Percentiles rank a stretch among this genome's conserved stretches.
phyloP scores from a whole-genome alignment of 1,140 invertebrate genomes.

The Tyrophagus putrescentiae region DNA sequence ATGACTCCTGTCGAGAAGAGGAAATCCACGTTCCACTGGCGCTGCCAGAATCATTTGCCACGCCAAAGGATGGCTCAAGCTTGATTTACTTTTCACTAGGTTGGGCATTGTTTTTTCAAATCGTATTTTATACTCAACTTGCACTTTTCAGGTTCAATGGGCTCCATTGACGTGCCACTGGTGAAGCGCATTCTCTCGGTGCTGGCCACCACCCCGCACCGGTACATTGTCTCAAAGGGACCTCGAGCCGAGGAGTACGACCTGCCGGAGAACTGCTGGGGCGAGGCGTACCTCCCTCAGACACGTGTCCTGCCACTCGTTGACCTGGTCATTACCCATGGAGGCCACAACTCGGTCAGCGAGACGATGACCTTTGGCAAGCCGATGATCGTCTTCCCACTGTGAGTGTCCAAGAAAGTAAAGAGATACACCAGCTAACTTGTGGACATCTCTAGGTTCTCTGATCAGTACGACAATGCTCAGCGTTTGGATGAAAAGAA shows the following conservation, averaged over 20 bases:
- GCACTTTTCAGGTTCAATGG: slow-evolving; percentile 23
- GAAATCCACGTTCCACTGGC: no score
- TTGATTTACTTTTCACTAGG: no score
- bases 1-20: no score
- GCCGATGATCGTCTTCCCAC: slow-evolving; percentile 29
- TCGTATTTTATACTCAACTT: no score
- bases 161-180: slow-evolving; percentile 25
- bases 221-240: slow-evolving; percentile 20
- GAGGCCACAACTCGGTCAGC: slow-evolving; percentile 29
- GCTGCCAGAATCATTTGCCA: no score
- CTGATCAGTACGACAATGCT: slow-evolving; percentile 23
- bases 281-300: slow-evolving; percentile 17
- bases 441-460: slow-evolving; percentile 19
- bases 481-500: slow-evolving; percentile 17
- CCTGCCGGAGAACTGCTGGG: slow-evolving; percentile 24
- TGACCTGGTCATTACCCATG: slow-evolving; percentile 30
- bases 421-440: no score
- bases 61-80: no score
- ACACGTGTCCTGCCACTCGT: slow-evolving; percentile 12
- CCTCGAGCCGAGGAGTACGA: slow-evolving; percentile 15
- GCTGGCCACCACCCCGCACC: slow-evolving; percentile 6
- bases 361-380: slow-evolving; percentile 29
- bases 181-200: slow-evolving; percentile 15
- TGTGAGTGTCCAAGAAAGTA: no score
- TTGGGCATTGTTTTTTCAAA: no score